Base-by-base conservation (phyloP, 2,113 vertebrate genomes). In the Tetrax tetrax region DNA sequence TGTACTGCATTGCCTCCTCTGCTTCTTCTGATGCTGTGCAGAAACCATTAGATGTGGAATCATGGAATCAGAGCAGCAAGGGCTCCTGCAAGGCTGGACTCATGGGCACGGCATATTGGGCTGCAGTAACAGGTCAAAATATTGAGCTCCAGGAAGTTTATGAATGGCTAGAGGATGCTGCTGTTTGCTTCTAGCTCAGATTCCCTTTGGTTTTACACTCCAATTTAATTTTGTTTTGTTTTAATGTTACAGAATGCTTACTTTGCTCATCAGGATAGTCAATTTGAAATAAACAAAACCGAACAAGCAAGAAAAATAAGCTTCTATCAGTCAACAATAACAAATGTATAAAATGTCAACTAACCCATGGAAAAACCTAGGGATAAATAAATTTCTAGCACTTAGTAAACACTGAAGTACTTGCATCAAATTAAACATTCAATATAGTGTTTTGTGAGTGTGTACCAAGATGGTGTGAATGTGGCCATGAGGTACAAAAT, bases 401-500 rank as follows among this genome's bases (percentile, higher is more conserved):
- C 91, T 96, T 85, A 80, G 65, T 89, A 97, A 96, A 96, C 64
- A 93, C 59, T 57, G 90, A 94, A 96, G 48, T 93, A 91, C 87
- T 96, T 93, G 68, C 74, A 81, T 86, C 91, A 96, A 97, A 95
- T 96, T 84, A 94, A 96, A 93, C 56, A 93, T 84, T 96, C 76
- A 81, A 31, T 24, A 33, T 66, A 94, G 37, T 69, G 71, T 93
- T 96, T 94, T 88, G 60, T 93, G 84, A 96, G 87, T 95, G 81
- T 59, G 61, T 95, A 81, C 76, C 77, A 89, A 95, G 87, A 78
- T 47, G 7, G 7, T 31, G 12, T 50, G 38, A 59, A 14, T 56
- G 64, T 16, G 24, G 10, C 35, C 23, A 13, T 6, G 21, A 47
- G 7, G 14, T 45, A 59, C 22, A 28, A 82, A 50, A 50, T 25